Evolutionary conservation across 2,888 invertebrate species (phyloP).

Genomic region (Heliconius cydno): DNA sequence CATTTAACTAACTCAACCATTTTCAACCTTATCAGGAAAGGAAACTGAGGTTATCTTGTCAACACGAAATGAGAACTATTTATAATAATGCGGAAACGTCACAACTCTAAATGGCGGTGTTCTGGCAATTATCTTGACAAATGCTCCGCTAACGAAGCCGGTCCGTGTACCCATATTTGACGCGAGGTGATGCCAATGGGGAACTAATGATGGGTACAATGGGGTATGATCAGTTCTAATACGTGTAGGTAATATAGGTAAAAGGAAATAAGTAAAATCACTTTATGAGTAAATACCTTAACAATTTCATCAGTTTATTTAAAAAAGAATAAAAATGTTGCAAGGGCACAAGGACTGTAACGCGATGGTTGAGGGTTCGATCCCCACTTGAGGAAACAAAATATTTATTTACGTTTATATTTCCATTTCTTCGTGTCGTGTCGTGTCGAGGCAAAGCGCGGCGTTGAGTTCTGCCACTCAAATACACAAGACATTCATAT

Average conservation of each 20-base stretch:
- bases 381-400: too few relatives aligned
- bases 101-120: conserved; percentile 65
- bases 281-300: too few relatives aligned
- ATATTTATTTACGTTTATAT: too few relatives aligned
- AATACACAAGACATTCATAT: too few relatives aligned
- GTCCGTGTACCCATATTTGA: conserved; percentile 61
- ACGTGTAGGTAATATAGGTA: background rate
- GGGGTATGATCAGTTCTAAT: conserved; percentile 51
- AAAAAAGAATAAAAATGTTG: too few relatives aligned
- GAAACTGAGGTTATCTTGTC: conserved; percentile 39
- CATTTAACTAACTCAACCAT: conserved; percentile 31
- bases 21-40: conserved; percentile 41
- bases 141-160: conserved; percentile 76
- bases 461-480: too few relatives aligned
- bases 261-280: too few relatives aligned
- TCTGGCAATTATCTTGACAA: conserved; percentile 78
- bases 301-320: too few relatives aligned
- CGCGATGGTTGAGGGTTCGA: too few relatives aligned
- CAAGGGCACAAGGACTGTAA: too few relatives aligned
- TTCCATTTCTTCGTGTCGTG: too few relatives aligned
- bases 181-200: conserved; percentile 68
- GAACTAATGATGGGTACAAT: conserved; percentile 71
- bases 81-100: conserved; percentile 72
- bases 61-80: conserved; percentile 49
- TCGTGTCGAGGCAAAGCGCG: too few relatives aligned